A percentile compares a stretch with the other conserved stretches of the same genome.
Evolutionary conservation across 2,888 invertebrate genomes (phyloP).

Genomic region (Tolmerus cingulatus): DNA sequence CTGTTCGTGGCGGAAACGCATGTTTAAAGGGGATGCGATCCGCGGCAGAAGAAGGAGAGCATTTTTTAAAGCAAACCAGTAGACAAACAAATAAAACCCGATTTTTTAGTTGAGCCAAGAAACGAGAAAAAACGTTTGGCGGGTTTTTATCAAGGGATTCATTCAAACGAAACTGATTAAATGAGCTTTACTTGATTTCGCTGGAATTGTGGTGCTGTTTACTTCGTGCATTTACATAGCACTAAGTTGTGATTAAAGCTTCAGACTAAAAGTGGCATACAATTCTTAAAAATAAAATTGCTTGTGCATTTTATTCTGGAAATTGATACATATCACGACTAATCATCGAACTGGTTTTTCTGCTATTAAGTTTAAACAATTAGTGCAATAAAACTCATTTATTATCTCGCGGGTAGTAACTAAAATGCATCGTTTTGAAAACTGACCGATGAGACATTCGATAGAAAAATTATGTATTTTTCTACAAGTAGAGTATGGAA

Average conservation of each 20-base stretch:
- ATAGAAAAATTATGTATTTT: no score
- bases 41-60: neutral
- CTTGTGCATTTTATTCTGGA: neutral
- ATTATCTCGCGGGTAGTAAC: no score
- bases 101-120: neutral
- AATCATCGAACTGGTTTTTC: neutral
- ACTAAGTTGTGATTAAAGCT: neutral
- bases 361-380: neutral
- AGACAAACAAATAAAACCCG: neutral
- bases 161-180: neutral
- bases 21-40: neutral
- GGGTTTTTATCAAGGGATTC: neutral
- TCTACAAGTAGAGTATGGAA: no score
- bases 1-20: neutral
- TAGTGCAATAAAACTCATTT: no score
- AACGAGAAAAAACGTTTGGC: neutral
- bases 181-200: neutral
- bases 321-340: neutral
- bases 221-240: neutral
- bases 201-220: neutral
- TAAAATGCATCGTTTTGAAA: no score
- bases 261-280: neutral
- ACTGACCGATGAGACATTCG: no score
- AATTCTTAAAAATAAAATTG: neutral
- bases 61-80: neutral